Evolutionary conservation across 2,113 vertebrate genomes (phyloP), one percentile per base, ranked within the genome.

Genomic region (Pelvicachromis taeniatus): DNA sequence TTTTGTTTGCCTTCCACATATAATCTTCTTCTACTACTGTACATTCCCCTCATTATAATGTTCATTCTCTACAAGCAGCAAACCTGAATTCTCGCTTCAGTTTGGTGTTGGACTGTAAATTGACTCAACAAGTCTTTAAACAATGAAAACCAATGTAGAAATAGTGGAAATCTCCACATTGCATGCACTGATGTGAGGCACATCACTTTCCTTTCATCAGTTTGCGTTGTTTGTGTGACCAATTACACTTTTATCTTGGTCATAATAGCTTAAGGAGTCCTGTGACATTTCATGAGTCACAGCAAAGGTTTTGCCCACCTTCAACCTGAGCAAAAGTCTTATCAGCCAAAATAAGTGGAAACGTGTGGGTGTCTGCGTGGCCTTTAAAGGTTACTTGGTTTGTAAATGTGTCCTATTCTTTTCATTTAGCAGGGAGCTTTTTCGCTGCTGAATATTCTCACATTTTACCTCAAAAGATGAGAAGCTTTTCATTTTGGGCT

Each of bases 381-480:
- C 82, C 83, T 80, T 90, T 85, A 80, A 87, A 88, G 73, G 81
- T 88, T 61, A 65, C 59, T 63, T 53, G 40, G 52, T 52, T 80
- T 11, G 9, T 77, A 68, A 84, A 81, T 42, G 54, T 79, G 53
- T 85, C 53, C 33, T 17, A 33, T 81, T 85, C 40, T 65, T 29
- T 40, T 52, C 48, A 38, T 82, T 79, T 61, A 75, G 23, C 17
- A 29, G 10, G 33, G 2, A 45, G 13, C 11, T 77, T 70, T 63
- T 75, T n/a, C 4, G 8, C 45, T 31, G 8, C 10, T 75, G 26
- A 75, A 48, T 52, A 33, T 33, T 75, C 45, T 75, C 26, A 75
- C 52, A 31, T n/a, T 50, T n/a, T 52, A 52, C 17, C n/a, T 52
- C 45, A 33, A n/a, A 33, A n/a, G 10, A n/a, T 75, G 45, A 52